Percentiles rank a stretch among this genome's conserved stretches.
These are phyloP conservation scores for Avahi laniger DNA, from an alignment of 2,797 vertebrate species.

Conservation along the genomic window DNA sequence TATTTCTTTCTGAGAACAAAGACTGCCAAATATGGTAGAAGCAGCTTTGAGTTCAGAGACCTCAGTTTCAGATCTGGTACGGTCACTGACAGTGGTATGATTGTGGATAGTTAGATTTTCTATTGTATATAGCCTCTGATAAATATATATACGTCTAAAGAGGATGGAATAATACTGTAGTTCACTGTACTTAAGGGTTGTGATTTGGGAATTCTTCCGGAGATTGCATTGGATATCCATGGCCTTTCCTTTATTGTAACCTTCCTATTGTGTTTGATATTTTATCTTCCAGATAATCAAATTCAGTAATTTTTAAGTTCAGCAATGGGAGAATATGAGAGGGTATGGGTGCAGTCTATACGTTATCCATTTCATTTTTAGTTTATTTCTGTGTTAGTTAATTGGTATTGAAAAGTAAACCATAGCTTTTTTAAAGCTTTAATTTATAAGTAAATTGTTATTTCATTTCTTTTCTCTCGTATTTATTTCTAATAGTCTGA, in stretches of 20 bases:
- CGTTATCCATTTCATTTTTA: not conserved
- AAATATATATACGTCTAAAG: not conserved
- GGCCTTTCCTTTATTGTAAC: not conserved
- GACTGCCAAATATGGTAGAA: not conserved
- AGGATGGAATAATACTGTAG: not conserved
- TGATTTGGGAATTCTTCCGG: not conserved
- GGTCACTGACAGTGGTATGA: not conserved
- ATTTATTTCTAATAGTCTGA: conserved; percentile 36
- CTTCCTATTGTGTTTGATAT: conserved; percentile 9
- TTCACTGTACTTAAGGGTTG: not conserved
- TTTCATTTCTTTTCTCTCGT: not conserved
- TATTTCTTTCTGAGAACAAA: conserved; percentile 27
- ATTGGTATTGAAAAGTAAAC: conserved; percentile 40
- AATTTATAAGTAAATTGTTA: conserved; percentile 44
- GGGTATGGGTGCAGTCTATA: not conserved
- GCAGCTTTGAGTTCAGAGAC: not conserved
- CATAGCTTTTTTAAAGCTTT: not conserved
- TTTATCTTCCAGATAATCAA: not conserved
- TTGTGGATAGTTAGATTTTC: not conserved
- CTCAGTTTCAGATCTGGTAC: not conserved
- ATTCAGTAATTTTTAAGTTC: not conserved
- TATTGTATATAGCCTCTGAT: not conserved
- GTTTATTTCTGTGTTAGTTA: conserved; percentile 35
- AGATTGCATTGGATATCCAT: not conserved
- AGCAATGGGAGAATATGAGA: not conserved